phyloP scores from a whole-genome alignment of 2,113 vertebrate species.

The Typhlomys cinereus region DNA sequence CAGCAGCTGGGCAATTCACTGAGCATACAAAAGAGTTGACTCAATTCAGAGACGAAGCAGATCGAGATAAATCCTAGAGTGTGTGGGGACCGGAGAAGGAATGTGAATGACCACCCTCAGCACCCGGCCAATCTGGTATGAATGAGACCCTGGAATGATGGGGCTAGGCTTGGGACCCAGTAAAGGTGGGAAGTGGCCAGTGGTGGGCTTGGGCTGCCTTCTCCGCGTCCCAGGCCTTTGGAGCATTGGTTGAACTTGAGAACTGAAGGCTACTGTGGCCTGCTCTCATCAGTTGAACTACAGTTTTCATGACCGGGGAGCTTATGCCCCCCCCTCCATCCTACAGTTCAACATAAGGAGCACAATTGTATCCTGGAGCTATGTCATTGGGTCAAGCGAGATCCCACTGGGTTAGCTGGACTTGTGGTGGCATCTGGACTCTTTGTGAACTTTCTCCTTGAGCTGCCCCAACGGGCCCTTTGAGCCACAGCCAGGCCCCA shows the following conservation, averaged over 20 bases:
- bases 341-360: not conserved
- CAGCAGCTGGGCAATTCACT: slow-evolving; percentile 88
- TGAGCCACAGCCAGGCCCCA: not conserved
- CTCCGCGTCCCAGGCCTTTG: not conserved
- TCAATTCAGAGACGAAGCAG: slow-evolving; percentile 91
- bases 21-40: slow-evolving; percentile 92
- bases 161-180: not conserved
- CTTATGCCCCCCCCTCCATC: no score
- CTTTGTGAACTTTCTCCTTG: not conserved
- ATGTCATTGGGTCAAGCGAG: not conserved
- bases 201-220: not conserved
- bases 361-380: not conserved
- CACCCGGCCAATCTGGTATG: not conserved
- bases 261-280: not conserved
- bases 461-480: not conserved
- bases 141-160: not conserved
- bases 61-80: slow-evolving; percentile 89
- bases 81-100: slow-evolving; percentile 64
- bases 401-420: not conserved
- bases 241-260: not conserved
- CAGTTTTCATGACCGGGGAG: no score
- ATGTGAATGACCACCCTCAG: slow-evolving; percentile 43
- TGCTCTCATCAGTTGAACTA: no score
- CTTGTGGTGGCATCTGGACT: not conserved
- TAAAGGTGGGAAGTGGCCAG: not conserved